Evolutionary conservation across 2,888 invertebrate genomes (phyloP).

Genomic region (Diadegma fenestrale): DNA sequence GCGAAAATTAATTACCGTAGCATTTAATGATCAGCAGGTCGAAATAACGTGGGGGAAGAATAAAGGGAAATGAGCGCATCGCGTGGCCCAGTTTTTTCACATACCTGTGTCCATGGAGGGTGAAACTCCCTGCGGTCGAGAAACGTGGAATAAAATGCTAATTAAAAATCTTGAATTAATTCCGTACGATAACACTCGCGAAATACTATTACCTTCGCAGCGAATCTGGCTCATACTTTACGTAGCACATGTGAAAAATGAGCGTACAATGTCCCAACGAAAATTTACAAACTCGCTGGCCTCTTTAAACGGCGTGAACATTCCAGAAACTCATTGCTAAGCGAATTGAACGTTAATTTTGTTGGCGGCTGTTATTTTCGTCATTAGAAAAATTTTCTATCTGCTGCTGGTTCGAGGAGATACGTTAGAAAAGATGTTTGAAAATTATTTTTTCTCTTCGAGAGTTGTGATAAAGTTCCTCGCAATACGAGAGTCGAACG

Average conservation of each 20-base stretch:
- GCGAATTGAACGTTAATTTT: too few species aligned
- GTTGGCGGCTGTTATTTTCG: too few species aligned
- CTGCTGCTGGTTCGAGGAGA: too few species aligned
- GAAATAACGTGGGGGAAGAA: not conserved
- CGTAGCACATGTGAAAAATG: not conserved
- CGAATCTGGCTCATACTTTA: not conserved
- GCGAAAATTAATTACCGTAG: conserved; percentile 27
- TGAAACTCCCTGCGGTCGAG: not conserved
- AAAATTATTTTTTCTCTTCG: too few species aligned
- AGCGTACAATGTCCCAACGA: not conserved
- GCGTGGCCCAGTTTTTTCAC: not conserved
- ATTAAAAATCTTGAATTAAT: not conserved
- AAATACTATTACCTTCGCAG: not conserved
- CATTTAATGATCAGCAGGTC: not conserved
- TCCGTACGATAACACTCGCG: not conserved
- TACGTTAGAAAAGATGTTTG: too few species aligned
- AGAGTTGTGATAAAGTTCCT: not conserved
- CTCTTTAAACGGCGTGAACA: too few species aligned
- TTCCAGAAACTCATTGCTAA: too few species aligned
- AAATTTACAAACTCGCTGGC: not conserved
- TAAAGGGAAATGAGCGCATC: not conserved
- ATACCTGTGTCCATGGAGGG: not conserved
- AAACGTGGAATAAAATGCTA: not conserved
- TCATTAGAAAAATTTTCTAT: too few species aligned
- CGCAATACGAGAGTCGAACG: not conserved